Evolutionary conservation across 2,113 vertebrate genomes (phyloP).

Genomic region (Platichthys flesus): DNA sequence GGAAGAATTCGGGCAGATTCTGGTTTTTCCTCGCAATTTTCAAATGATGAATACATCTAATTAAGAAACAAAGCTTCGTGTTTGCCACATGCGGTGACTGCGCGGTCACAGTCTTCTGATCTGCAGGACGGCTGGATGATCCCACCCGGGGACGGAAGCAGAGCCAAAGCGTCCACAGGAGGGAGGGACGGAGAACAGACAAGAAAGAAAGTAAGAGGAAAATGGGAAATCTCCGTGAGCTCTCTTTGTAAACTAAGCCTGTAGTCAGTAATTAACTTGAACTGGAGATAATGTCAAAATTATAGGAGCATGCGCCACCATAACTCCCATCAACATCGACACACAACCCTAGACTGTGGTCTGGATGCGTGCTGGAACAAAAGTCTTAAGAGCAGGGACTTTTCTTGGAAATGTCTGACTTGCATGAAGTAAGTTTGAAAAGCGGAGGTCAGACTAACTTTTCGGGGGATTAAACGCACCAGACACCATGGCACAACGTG

Average conservation of each 20-base stretch:
- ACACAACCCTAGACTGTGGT: constrained; percentile 44
- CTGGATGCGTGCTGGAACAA: constrained; percentile 46
- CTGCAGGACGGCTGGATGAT: constrained; percentile 29
- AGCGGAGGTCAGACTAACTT: constrained; percentile 24
- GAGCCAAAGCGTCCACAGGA: constrained; percentile 13
- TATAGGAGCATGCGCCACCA: constrained; percentile 42
- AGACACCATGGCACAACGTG: no score
- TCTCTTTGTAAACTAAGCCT: constrained; percentile 50
- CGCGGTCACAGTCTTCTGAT: constrained; percentile 25
- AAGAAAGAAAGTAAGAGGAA: constrained; percentile 9
- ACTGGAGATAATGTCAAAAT: constrained; percentile 68
- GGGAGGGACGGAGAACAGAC: neutral
- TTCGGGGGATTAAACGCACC: neutral
- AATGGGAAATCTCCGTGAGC: constrained; percentile 21
- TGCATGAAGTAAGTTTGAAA: constrained; percentile 19
- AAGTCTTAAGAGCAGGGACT: constrained; percentile 14
- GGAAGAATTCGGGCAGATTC: neutral
- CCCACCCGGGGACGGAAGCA: constrained; percentile 12
- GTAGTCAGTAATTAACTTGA: constrained; percentile 75
- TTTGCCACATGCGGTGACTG: neutral
- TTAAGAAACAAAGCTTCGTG: constrained; percentile 28
- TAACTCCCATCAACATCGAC: constrained; percentile 53
- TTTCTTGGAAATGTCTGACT: constrained; percentile 19
- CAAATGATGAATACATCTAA: constrained; percentile 28
- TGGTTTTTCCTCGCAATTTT: constrained; percentile 29